A percentile compares a stretch with the other conserved stretches of the same genome.
These are phyloP conservation scores for Onychostoma macrolepis DNA, from an alignment of 2,113 vertebrate species.

Conservation along the genomic window DNA sequence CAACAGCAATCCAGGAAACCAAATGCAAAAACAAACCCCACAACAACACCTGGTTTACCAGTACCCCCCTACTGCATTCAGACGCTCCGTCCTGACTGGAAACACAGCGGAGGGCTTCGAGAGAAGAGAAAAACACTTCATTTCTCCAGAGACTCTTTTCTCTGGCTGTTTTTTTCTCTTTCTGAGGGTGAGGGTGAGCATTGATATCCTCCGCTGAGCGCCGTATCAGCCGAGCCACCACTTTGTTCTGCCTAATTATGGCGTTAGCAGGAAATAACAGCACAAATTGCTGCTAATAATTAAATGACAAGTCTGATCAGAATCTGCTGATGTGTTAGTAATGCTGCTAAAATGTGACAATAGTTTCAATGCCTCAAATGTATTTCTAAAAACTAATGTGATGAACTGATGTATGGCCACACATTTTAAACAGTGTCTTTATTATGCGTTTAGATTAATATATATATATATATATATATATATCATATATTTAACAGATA, in stretches of 20 bases:
- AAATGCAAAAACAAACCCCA: conserved; percentile 57
- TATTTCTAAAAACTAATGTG: conserved; percentile 5
- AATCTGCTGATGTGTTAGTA: conserved; percentile 30
- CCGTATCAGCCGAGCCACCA: conserved; percentile 2
- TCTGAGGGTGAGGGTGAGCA: conserved; percentile 24
- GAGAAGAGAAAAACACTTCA: conserved; percentile 26
- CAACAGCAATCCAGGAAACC: conserved; percentile 58
- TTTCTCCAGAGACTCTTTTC: conserved; percentile 36
- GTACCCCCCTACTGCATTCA: conserved; percentile 4
- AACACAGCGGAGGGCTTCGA: conserved; percentile 23
- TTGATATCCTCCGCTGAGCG: neutral
- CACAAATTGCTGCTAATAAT: conserved; percentile 55
- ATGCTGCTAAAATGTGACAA: neutral
- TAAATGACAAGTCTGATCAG: conserved; percentile 55
- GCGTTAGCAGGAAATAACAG: conserved; percentile 51
- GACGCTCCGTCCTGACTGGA: neutral
- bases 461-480: too few relatives aligned
- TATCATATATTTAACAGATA: too few relatives aligned
- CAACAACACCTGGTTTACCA: conserved; percentile 51
- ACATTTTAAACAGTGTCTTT: neutral
- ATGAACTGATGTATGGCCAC: neutral
- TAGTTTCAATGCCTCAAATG: neutral
- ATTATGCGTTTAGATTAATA: neutral
- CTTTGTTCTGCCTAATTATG: conserved; percentile 52
- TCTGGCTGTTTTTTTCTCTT: conserved; percentile 31